Percentiles rank a stretch among this genome's conserved stretches.
Conservation (phyloP, 2,797 vertebrate species). For the Chaetophractus vellerosus region DNA sequence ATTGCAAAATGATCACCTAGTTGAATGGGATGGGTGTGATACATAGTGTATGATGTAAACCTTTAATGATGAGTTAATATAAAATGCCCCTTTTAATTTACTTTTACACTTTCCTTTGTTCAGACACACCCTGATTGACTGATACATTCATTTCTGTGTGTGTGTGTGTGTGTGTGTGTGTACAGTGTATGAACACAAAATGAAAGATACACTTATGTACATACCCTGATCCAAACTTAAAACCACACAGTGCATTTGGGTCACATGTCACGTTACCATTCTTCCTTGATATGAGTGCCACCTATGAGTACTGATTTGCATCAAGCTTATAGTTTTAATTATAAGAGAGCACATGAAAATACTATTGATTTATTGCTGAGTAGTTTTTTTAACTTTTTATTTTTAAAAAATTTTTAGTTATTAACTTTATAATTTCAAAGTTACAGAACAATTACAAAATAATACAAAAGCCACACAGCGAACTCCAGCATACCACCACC, state of each 20-base stretch:
- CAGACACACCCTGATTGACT: constrained; percentile 28
- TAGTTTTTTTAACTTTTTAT: constrained; percentile 31
- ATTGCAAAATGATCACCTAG: constrained; percentile 34
- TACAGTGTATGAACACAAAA: not conserved
- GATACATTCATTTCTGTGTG: not conserved
- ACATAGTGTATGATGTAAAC: not conserved
- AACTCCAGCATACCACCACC: no score
- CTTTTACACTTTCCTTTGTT: constrained; percentile 20
- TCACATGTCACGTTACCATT: not conserved
- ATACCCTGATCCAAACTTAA: constrained; percentile 14
- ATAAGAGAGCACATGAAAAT: constrained; percentile 45
- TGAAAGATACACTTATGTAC: not conserved
- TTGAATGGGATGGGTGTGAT: constrained; percentile 39
- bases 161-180: constrained; percentile 32
- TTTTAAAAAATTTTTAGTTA: no score
- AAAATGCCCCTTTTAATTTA: constrained; percentile 27
- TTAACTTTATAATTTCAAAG: no score
- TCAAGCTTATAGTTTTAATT: constrained; percentile 56
- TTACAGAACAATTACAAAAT: no score
- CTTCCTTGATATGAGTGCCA: not conserved
- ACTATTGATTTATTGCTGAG: constrained; percentile 70
- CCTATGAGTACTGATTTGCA: constrained; percentile 58
- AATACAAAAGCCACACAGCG: no score
- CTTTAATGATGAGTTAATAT: constrained; percentile 47
- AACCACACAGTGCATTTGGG: not conserved